phyloP scores from a whole-genome alignment of 2,113 vertebrate species.

The Pavo muticus region DNA sequence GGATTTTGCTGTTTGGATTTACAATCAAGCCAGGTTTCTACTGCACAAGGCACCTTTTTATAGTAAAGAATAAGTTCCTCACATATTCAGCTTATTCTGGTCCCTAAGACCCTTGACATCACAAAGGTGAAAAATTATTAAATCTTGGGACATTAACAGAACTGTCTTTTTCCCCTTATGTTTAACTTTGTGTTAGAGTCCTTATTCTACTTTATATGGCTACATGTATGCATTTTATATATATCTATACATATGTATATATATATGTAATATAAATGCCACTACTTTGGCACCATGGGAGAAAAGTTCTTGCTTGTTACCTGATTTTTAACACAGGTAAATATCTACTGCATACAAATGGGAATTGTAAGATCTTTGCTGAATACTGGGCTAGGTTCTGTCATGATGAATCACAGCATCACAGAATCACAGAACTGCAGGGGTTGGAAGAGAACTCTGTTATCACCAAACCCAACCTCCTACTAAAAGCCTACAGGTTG shows the following conservation, averaged over 20 bases:
- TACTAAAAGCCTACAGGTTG: no score
- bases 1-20: neutral
- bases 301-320: neutral
- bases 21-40: neutral
- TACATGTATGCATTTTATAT: no score
- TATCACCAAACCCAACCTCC: neutral
- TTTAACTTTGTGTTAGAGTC: neutral
- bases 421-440: neutral
- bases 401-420: neutral
- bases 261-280: neutral
- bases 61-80: neutral
- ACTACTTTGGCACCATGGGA: neutral
- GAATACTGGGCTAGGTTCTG: neutral
- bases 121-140: neutral
- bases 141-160: neutral
- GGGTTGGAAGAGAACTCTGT: neutral
- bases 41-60: neutral
- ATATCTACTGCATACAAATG: neutral
- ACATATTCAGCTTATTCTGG: neutral
- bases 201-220: neutral
- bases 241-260: neutral
- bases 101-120: neutral
- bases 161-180: neutral
- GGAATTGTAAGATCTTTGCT: neutral
- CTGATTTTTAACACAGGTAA: neutral